Percentiles rank a stretch among this genome's conserved stretches.
Evolutionary conservation across 1,140 invertebrate genomes (phyloP).

Genomic region (Zaprionus gabonicus): DNA sequence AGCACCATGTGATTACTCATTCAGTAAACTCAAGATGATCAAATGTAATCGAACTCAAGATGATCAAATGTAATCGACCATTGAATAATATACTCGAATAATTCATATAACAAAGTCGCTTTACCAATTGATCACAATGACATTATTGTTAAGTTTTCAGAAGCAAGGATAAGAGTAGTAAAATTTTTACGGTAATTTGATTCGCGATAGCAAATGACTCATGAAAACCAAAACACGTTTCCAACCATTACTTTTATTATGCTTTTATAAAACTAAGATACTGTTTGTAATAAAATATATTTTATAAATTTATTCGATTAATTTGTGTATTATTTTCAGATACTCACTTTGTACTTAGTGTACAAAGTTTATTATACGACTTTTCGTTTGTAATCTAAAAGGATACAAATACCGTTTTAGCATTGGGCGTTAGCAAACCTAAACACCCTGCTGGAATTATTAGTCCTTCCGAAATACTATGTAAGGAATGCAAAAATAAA

Average conservation of each 20-base stretch:
- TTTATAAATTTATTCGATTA: conserved; percentile 4
- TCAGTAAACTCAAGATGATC: neutral
- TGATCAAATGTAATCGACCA: neutral
- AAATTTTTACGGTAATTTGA: too few relatives aligned
- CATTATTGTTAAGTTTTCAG: neutral
- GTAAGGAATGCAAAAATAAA: too few relatives aligned
- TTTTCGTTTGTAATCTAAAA: too few relatives aligned
- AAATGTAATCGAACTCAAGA: neutral
- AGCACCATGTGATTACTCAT: neutral
- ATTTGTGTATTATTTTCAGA: neutral
- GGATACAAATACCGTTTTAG: too few relatives aligned
- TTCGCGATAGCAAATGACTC: neutral
- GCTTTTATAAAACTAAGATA: neutral
- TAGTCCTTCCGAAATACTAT: too few relatives aligned
- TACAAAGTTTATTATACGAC: too few relatives aligned
- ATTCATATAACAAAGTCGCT: neutral
- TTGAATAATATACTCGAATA: neutral
- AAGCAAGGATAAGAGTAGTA: too few relatives aligned
- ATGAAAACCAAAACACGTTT: neutral
- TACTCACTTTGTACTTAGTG: too few relatives aligned
- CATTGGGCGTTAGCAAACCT: too few relatives aligned
- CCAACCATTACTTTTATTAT: neutral
- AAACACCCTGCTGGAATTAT: too few relatives aligned
- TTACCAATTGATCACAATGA: neutral
- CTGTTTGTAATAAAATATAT: conserved; percentile 4